These are phyloP conservation scores for Drosophila setifemur DNA, from an alignment of 1,140 invertebrate genomes.

Conservation along the genomic window DNA sequence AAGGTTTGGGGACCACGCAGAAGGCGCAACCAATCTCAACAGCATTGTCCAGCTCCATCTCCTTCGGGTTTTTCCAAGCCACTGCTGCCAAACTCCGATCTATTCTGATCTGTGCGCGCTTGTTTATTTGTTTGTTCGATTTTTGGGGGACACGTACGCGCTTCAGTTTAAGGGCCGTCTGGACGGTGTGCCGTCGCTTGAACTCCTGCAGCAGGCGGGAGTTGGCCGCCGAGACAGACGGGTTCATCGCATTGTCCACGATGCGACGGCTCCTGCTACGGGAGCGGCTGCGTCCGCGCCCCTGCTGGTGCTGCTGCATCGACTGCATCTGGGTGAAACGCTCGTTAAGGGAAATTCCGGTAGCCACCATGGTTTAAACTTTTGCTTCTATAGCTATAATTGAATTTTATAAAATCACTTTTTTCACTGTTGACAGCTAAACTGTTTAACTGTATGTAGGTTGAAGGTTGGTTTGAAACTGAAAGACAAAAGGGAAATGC, in stretches of 20 bases:
- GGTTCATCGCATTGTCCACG: constrained; percentile 30
- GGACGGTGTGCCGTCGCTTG: constrained; percentile 74
- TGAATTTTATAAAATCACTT: neutral
- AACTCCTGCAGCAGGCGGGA: constrained; percentile 73
- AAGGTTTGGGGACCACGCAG: constrained; percentile 23
- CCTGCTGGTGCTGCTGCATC: constrained; percentile 11
- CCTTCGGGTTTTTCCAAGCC: constrained; percentile 17
- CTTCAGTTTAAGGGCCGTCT: constrained; percentile 79
- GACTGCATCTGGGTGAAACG: constrained; percentile 74
- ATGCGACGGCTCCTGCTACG: constrained; percentile 62
- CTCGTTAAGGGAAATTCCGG: constrained; percentile 76
- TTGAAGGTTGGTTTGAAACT: constrained; percentile 61
- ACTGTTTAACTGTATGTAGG: constrained; percentile 1
- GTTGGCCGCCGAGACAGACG: constrained; percentile 57
- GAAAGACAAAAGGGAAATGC: constrained; percentile 30
- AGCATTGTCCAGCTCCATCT: constrained; percentile 21
- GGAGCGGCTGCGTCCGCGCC: constrained; percentile 57
- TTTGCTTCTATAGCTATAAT: too few relatives aligned
- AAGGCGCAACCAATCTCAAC: constrained; percentile 28
- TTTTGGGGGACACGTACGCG: constrained; percentile 69
- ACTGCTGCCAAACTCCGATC: constrained; percentile 7
- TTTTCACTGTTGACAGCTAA: constrained; percentile 1
- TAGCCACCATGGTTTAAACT: constrained; percentile 70
- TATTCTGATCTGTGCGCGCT: constrained; percentile 20
- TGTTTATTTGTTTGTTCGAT: constrained; percentile 21